These are phyloP conservation scores for Cynodonichthys magdalenae DNA, from an alignment of 2,797 vertebrate species.

Conservation along the genomic window DNA sequence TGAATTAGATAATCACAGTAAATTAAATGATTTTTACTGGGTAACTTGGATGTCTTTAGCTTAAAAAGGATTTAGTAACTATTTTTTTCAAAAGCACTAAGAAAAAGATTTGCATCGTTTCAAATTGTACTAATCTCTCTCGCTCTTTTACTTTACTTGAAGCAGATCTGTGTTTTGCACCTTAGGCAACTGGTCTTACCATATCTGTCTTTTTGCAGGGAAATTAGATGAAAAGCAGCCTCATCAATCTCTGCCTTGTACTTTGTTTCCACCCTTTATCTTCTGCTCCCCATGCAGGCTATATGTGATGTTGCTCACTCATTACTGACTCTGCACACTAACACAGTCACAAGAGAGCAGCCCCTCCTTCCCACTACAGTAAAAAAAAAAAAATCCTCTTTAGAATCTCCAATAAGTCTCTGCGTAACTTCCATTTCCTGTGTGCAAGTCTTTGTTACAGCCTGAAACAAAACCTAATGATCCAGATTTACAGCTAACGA, in stretches of 20 bases:
- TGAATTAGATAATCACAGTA: conserved; percentile 52
- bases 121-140: conserved; percentile 22
- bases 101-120: conserved; percentile 48
- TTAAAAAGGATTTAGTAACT: conserved; percentile 45
- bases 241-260: conserved; percentile 67
- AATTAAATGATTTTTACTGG: conserved; percentile 35
- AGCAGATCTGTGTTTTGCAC: conserved; percentile 25
- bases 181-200: conserved; percentile 29
- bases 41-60: conserved; percentile 47
- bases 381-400: conserved; percentile 40
- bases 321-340: conserved; percentile 59
- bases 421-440: conserved; percentile 46
- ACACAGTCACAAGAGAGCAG: conserved; percentile 38
- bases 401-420: conserved; percentile 45
- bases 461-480: conserved; percentile 70
- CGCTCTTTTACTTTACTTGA: conserved; percentile 33
- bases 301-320: conserved; percentile 56
- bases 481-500: conserved; percentile 69
- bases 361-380: neutral
- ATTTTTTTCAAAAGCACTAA: conserved; percentile 47
- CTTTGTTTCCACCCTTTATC: conserved; percentile 55
- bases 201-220: conserved; percentile 48
- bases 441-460: conserved; percentile 59
- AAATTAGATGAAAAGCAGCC: conserved; percentile 59
- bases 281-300: conserved; percentile 42